phyloP scores from a whole-genome alignment of 2,888 invertebrate species.

The Pachycephus smyrnensis region DNA sequence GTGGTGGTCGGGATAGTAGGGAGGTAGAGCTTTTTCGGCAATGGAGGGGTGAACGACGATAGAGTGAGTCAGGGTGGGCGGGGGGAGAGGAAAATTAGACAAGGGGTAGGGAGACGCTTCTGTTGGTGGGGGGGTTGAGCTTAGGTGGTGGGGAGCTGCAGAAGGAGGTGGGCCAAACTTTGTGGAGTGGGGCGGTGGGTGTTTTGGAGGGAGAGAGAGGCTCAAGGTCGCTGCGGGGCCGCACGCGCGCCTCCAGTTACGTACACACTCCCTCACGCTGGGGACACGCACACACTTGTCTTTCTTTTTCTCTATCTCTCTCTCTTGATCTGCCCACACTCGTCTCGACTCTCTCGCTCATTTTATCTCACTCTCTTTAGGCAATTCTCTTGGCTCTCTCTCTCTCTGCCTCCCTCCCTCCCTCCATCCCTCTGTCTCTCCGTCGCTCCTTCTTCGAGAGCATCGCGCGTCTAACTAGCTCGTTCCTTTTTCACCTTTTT shows the following conservation, averaged over 20 bases:
- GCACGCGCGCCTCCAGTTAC: slow-evolving; percentile 59
- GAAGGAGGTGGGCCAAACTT: slow-evolving; percentile 18
- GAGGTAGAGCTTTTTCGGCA: not conserved
- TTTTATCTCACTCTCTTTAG: slow-evolving; percentile 22
- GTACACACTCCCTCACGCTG: slow-evolving; percentile 37
- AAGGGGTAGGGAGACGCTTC: slow-evolving; percentile 23
- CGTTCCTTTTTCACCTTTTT: not conserved
- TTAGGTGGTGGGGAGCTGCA: slow-evolving; percentile 21
- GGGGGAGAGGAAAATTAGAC: not conserved
- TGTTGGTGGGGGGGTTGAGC: slow-evolving; percentile 23
- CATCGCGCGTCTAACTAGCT: not conserved
- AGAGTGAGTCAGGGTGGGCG: slow-evolving; percentile 12
- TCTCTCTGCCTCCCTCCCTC: slow-evolving; percentile 16
- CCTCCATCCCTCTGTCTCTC: slow-evolving; percentile 7
- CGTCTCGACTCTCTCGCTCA: slow-evolving; percentile 12
- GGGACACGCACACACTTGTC: slow-evolving; percentile 10
- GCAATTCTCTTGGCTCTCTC: no score
- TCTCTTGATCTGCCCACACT: slow-evolving; percentile 12
- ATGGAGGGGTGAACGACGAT: not conserved
- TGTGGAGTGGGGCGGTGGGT: slow-evolving; percentile 31
- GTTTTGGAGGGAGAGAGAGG: slow-evolving; percentile 22
- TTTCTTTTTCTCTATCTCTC: slow-evolving; percentile 7
- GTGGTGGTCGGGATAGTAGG: not conserved
- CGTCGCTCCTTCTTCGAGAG: no score
- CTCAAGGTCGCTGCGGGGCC: slow-evolving; percentile 63